Evolutionary conservation across 2,797 vertebrate species (phyloP).

Genomic region (Moxostoma hubbsi): DNA sequence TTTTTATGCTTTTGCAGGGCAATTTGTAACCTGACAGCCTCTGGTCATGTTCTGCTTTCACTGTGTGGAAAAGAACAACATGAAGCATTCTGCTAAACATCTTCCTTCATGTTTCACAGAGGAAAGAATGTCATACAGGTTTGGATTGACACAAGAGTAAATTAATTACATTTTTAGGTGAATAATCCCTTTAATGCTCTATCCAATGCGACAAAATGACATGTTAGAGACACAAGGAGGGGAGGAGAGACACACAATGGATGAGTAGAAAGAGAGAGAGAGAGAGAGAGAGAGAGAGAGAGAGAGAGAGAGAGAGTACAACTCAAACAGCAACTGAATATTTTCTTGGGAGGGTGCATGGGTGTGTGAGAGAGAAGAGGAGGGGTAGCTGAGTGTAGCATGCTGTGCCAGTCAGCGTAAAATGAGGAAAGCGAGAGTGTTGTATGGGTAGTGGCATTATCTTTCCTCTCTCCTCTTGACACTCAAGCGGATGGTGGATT

Average conservation of each 20-base stretch:
- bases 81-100: too few relatives aligned
- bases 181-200: constrained; percentile 10
- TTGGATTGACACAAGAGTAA: too few relatives aligned
- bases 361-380: constrained; percentile 56
- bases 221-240: constrained; percentile 38
- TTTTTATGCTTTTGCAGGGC: too few relatives aligned
- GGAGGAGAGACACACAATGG: constrained; percentile 34
- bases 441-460: constrained; percentile 44
- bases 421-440: constrained; percentile 46
- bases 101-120: too few relatives aligned
- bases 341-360: constrained; percentile 37
- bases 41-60: too few relatives aligned
- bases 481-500: constrained; percentile 43
- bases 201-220: constrained; percentile 38
- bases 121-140: too few relatives aligned
- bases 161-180: too few relatives aligned
- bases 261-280: constrained; percentile 9
- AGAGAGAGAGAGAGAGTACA: too few relatives aligned
- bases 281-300: constrained; percentile 27
- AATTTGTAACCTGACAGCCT: too few relatives aligned
- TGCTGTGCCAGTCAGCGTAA: constrained; percentile 56
- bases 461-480: constrained; percentile 12
- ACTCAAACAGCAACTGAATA: constrained; percentile 34
- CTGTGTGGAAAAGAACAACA: too few relatives aligned
- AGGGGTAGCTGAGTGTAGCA: constrained; percentile 20